These are phyloP conservation scores for Stictocephala bisonia DNA, from an alignment of 2,888 invertebrate species.

Conservation along the genomic window DNA sequence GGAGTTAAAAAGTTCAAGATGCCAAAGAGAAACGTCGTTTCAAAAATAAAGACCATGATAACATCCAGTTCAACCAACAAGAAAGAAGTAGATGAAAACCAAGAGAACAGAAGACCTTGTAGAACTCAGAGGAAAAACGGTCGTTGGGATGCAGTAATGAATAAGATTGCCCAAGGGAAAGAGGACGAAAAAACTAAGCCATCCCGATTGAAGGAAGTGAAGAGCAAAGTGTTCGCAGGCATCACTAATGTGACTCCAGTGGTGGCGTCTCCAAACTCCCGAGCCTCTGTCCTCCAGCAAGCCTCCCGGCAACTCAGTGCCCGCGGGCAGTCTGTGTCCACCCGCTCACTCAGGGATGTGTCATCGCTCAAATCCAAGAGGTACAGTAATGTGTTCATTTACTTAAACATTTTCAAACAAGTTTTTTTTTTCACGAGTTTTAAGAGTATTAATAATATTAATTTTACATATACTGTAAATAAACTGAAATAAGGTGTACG, in stretches of 20 bases:
- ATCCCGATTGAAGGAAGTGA: slow-evolving; percentile 82
- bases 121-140: slow-evolving; percentile 72
- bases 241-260: slow-evolving; percentile 48
- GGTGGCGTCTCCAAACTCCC: slow-evolving; percentile 32
- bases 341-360: slow-evolving; percentile 56
- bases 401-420: too few species aligned
- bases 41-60: slow-evolving; percentile 80
- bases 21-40: slow-evolving; percentile 81
- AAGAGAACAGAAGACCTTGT: slow-evolving; percentile 69
- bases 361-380: slow-evolving; percentile 54
- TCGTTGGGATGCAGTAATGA: slow-evolving; percentile 87
- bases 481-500: too few species aligned
- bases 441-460: too few species aligned
- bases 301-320: slow-evolving; percentile 47
- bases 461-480: too few species aligned
- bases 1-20: slow-evolving; percentile 77
- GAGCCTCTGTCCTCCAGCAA: slow-evolving; percentile 12
- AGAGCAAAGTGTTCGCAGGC: slow-evolving; percentile 78
- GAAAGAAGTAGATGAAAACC: slow-evolving; percentile 62
- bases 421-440: too few species aligned
- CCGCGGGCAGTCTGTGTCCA: slow-evolving; percentile 54
- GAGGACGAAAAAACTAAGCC: slow-evolving; percentile 77
- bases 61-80: slow-evolving; percentile 67
- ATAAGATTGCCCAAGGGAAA: slow-evolving; percentile 80
- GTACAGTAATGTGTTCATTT: too few species aligned